phyloP scores from a whole-genome alignment of 2,113 vertebrate species.

The Choloepus hoffmanni region DNA sequence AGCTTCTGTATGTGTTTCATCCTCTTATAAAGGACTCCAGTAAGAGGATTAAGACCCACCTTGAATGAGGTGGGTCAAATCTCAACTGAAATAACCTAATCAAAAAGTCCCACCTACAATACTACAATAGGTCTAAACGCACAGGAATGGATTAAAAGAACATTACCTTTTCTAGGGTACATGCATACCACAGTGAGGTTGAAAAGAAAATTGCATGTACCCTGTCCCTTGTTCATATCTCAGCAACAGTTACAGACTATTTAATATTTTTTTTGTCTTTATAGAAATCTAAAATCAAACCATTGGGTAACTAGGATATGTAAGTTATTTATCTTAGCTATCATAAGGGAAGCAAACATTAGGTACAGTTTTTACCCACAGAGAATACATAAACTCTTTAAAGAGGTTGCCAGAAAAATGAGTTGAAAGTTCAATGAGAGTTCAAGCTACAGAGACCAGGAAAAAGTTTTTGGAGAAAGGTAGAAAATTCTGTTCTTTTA shows the following conservation, averaged over 20 bases:
- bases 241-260: background rate
- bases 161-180: too few species aligned
- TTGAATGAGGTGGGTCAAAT: too few species aligned
- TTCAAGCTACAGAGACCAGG: background rate
- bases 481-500: background rate
- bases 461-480: background rate
- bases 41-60: too few species aligned
- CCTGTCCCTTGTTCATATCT: background rate
- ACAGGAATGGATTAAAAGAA: too few species aligned
- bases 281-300: slow-evolving; percentile 54
- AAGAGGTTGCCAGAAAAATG: slow-evolving; percentile 47
- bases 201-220: background rate
- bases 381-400: slow-evolving; percentile 29
- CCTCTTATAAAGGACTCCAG: too few species aligned
- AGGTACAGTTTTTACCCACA: slow-evolving; percentile 16
- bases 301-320: slow-evolving; percentile 42
- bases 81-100: too few species aligned
- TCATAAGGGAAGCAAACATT: slow-evolving; percentile 32
- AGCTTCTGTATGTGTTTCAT: too few species aligned
- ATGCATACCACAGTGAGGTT: background rate
- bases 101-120: too few species aligned
- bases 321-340: slow-evolving; percentile 54
- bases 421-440: slow-evolving; percentile 37
- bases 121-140: too few species aligned
- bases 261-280: slow-evolving; percentile 30